Evolutionary conservation across 2,888 invertebrate genomes (phyloP).

Genomic region (Plebejus melissa): DNA sequence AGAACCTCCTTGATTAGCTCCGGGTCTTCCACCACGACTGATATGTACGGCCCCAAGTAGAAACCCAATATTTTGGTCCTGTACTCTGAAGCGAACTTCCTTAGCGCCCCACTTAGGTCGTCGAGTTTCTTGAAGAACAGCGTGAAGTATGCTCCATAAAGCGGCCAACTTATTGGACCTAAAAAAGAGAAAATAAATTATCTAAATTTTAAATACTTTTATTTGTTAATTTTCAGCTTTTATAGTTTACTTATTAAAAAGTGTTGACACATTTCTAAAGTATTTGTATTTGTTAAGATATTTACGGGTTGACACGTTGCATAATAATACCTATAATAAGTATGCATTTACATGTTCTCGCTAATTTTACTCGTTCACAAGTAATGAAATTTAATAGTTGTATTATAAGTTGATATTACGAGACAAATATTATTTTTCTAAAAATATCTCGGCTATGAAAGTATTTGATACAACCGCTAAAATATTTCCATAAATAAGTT

Average conservation of each 20-base stretch:
- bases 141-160: constrained; percentile 81
- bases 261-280: no score
- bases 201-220: no score
- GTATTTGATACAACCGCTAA: background rate
- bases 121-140: constrained; percentile 72
- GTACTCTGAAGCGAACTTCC: constrained; percentile 74
- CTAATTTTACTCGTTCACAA: no score
- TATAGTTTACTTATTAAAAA: no score
- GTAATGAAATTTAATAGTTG: no score
- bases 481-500: background rate
- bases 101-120: constrained; percentile 71
- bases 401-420: background rate
- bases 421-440: background rate
- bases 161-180: constrained; percentile 81
- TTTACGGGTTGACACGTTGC: no score
- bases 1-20: constrained; percentile 78
- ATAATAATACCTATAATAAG: no score
- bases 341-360: no score
- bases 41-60: constrained; percentile 69
- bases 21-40: constrained; percentile 75
- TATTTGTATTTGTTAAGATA: no score
- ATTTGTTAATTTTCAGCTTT: no score
- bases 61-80: constrained; percentile 80
- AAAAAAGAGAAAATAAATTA: constrained; percentile 23
- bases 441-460: background rate